phyloP scores from a whole-genome alignment of 2,113 vertebrate genomes.

The Syngnathus typhle region DNA sequence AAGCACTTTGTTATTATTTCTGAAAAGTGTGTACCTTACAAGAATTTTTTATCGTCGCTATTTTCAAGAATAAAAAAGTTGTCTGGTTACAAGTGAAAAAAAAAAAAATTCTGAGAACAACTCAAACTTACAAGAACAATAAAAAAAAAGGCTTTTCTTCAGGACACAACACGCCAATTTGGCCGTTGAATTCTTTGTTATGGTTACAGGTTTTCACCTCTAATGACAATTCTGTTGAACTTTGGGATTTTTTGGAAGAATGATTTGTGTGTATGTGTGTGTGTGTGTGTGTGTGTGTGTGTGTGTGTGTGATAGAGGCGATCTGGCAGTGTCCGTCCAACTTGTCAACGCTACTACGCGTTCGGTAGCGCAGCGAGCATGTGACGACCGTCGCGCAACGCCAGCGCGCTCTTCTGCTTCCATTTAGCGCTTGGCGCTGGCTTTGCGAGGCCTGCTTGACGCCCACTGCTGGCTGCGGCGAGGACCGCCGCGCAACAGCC shows the following conservation, averaged over 20 bases:
- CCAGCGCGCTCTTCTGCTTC: conserved; percentile 74
- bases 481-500: conserved; percentile 44
- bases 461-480: conserved; percentile 46
- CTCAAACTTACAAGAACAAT: neutral
- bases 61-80: neutral
- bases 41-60: neutral
- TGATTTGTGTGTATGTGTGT: conserved; percentile 51
- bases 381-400: conserved; percentile 51
- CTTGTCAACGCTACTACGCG: conserved; percentile 69
- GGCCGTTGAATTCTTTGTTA: neutral
- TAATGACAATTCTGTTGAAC: neutral
- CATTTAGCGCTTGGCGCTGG: conserved; percentile 59
- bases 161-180: neutral
- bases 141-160: neutral
- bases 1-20: no score
- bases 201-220: neutral
- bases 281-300: no score
- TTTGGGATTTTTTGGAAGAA: neutral
- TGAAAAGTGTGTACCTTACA: neutral
- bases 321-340: conserved; percentile 57
- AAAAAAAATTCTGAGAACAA: neutral
- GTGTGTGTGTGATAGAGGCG: conserved; percentile 65
- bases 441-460: conserved; percentile 51
- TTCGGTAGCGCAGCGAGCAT: conserved; percentile 65
- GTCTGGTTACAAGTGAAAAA: neutral